phyloP scores from a whole-genome alignment of 2,113 vertebrate genomes.

The Mus pahari region DNA sequence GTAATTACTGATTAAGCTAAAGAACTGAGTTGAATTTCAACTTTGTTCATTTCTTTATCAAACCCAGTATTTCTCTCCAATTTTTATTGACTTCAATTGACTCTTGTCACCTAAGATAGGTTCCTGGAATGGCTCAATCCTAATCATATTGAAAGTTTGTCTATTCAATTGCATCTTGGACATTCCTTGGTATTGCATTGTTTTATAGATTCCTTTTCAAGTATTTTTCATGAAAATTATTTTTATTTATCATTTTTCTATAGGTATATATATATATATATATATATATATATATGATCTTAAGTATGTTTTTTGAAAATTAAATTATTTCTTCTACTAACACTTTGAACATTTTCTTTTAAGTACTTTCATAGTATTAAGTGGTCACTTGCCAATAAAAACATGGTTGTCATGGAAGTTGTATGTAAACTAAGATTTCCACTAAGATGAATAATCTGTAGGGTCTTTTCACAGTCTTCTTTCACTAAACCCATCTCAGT shows the following conservation, averaged over 20 bases:
- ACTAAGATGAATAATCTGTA: conserved; percentile 62
- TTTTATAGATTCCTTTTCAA: conserved; percentile 55
- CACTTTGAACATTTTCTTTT: not conserved
- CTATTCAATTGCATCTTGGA: conserved; percentile 35
- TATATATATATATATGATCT: not conserved
- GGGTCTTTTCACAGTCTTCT: conserved; percentile 62
- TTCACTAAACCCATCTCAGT: not conserved
- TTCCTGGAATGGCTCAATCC: conserved; percentile 25
- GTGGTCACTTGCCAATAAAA: conserved; percentile 62
- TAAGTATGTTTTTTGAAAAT: conserved; percentile 13
- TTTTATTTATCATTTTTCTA: conserved; percentile 59
- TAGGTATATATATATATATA: not conserved
- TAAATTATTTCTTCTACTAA: conserved; percentile 3
- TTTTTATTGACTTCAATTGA: conserved; percentile 33
- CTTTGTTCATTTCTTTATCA: conserved; percentile 67
- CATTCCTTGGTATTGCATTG: conserved; percentile 48
- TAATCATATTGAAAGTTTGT: conserved; percentile 49
- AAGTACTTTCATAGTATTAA: conserved; percentile 64
- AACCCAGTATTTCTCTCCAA: conserved; percentile 46
- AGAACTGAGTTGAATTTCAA: conserved; percentile 59
- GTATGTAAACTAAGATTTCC: conserved; percentile 71
- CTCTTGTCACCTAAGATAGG: conserved; percentile 45
- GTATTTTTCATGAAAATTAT: conserved; percentile 3
- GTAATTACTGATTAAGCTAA: conserved; percentile 68
- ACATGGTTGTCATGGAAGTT: conserved; percentile 64